Evolutionary conservation across 2,888 invertebrate genomes (phyloP), one percentile per base, ranked within the genome.

Genomic region (Eurois occulta): DNA sequence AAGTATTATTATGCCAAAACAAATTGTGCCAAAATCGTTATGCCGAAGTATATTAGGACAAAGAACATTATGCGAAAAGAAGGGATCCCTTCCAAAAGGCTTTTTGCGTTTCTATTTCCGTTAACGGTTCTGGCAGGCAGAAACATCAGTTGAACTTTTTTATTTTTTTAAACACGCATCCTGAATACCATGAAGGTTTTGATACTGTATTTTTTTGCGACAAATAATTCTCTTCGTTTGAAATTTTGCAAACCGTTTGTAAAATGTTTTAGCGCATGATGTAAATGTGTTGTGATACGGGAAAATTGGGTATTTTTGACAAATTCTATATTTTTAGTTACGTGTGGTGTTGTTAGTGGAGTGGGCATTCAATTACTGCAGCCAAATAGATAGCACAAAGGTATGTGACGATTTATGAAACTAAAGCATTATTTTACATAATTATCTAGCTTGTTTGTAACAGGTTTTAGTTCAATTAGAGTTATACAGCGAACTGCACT

Each of bases 191-290:
- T 21, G 70, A 41, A 46, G 75, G 60, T 78, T 78, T 65, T 81
- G 32, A 58, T 58, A 35, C 46, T 43, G 67, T 71, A 68, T 81
- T 77, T 77, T 73, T 68, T 75, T 78, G 41, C n/a, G n/a, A 65
- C 35, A 84, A 68, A 82, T 78, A 67, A 75, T 72, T 73, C 16
- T 41, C 41, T 60, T 28, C 58, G 38, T 77, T 67, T 55, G 18
- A 72, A 82, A 71, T 43, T 82, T 77, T 71, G 68, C 41, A 72
- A 71, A 73, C 78, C 41, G 46, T 85, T 82, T 75, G 46, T 68
- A 55, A 71, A 65, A 84, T 81, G 65, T 62, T 28, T 66, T 32
- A 55, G 38, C 1, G 62, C 8, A 32, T 66, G 72, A 62, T 75
- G 41, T 66, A 35, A 35, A 43, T 67, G 48, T 28, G 46, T 43